Evolutionary conservation across 2,888 invertebrate genomes (phyloP).

Genomic region (Hypomecis atomaria): DNA sequence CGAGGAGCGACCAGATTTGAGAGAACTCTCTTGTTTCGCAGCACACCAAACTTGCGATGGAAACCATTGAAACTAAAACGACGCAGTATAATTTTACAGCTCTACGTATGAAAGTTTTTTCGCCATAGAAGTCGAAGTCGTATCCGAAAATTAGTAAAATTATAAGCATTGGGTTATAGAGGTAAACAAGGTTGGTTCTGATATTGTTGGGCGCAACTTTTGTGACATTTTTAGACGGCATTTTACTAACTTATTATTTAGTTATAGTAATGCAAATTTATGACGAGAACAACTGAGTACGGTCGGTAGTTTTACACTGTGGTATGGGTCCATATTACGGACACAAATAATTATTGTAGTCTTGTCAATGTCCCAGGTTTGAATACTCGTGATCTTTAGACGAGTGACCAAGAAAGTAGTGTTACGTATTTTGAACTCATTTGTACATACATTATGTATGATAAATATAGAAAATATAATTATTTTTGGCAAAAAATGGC

Average conservation of each 20-base stretch:
- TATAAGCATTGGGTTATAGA: conserved; percentile 58
- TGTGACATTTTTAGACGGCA: conserved; percentile 42
- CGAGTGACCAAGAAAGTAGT: too few relatives aligned
- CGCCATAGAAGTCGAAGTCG: conserved; percentile 61
- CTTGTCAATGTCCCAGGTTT: conserved; percentile 46
- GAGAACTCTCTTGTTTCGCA: conserved; percentile 53
- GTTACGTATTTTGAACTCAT: too few relatives aligned
- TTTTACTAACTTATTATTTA: conserved; percentile 38
- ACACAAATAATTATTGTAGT: conserved; percentile 17
- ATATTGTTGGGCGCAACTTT: conserved; percentile 36
- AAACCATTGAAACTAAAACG: conserved; percentile 48
- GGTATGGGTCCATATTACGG: conserved; percentile 58
- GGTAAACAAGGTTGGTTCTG: conserved; percentile 39
- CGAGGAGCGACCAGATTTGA: conserved; percentile 63
- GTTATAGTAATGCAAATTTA: conserved; percentile 15
- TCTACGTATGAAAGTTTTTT: conserved; percentile 44
- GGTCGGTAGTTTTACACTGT: conserved; percentile 44
- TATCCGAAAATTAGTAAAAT: conserved; percentile 65
- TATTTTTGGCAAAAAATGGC: too few relatives aligned
- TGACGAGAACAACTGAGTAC: too few relatives aligned
- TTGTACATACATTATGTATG: too few relatives aligned
- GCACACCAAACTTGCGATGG: conserved; percentile 55
- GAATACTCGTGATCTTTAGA: conserved; percentile 24
- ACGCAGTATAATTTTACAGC: conserved; percentile 56
- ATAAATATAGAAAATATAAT: too few relatives aligned